These are phyloP conservation scores for Mimas tiliae DNA, from an alignment of 2,888 invertebrate species.

Conservation along the genomic window DNA sequence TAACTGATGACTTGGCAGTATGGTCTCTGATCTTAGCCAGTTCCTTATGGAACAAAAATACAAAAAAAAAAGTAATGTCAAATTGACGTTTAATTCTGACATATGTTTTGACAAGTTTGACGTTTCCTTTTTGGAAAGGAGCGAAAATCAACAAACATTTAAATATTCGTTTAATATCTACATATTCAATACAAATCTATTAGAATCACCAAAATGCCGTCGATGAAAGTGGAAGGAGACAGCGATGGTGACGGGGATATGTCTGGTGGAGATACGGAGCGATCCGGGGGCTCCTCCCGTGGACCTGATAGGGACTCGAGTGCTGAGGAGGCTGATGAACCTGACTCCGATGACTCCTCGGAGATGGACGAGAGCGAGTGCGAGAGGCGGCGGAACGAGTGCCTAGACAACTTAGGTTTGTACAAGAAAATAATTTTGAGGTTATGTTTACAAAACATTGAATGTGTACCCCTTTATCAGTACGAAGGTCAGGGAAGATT, in stretches of 20 bases:
- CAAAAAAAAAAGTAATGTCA: no score
- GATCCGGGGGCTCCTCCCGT: constrained; percentile 87
- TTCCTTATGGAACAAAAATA: no score
- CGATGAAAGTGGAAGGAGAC: constrained; percentile 88
- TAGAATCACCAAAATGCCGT: constrained; percentile 80
- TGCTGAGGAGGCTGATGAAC: constrained; percentile 91
- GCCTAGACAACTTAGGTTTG: constrained; percentile 90
- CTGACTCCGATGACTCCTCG: constrained; percentile 93
- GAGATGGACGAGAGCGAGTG: constrained; percentile 98
- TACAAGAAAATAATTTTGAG: constrained; percentile 49
- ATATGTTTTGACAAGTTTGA: constrained; percentile 34
- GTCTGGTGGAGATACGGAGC: constrained; percentile 89
- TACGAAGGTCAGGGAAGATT: constrained; percentile 1
- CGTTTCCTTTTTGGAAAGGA: constrained; percentile 43
- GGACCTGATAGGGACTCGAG: constrained; percentile 89
- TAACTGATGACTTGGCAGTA: no score
- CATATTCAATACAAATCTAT: not conserved
- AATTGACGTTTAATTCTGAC: constrained; percentile 30
- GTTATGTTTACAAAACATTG: constrained; percentile 83
- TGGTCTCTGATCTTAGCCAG: no score
- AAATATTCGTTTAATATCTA: not conserved
- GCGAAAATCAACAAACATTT: constrained; percentile 45
- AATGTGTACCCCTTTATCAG: constrained; percentile 9
- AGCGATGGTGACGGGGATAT: constrained; percentile 87
- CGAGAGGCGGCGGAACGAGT: constrained; percentile 92